Base-by-base conservation (phyloP, 2,113 vertebrate species). In the Cavia porcellus region DNA sequence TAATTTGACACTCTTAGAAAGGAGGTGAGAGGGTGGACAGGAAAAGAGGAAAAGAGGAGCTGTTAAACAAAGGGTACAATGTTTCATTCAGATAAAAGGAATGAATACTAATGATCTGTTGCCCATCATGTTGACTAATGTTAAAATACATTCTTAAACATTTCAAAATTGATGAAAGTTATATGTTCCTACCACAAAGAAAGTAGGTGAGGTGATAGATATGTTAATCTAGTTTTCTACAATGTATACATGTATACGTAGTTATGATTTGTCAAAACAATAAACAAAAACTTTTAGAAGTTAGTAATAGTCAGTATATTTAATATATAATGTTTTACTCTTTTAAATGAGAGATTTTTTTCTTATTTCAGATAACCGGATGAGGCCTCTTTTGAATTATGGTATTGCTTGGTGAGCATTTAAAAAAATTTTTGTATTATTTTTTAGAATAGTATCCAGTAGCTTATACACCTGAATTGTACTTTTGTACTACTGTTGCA, bases 381-480 rank as follows among this genome's bases (percentile, higher is more conserved):
- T 99, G 99, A 98, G 99, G 96, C 99, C 99, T 0, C 99, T 99
- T 96, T 98, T 98, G 93, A 99, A 99, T 98, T 99, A 99, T 90
- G 99, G 99, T 81, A 98, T 99, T 90, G 96, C 99, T 91, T 99
- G 99, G 99, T 99, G 97, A 99, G 99, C 98, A 95, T 96, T 92
- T 91, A 19, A 57, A 57, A 57, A 57, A 96, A 95, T 92, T 95
- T 97, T 98, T n/a, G 52, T 92, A 1, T 59, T 98, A 74, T 35
- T 61, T 98, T 98, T 96, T 32, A 82, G 42, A 95, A 81, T 20
- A 94, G 24, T 30, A 92, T 98, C 83, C 50, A 88, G 77, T 85
- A 86, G 64, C 22, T 61, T 61, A 22, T 92, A 22, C 91, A 86
- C 91, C 87, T 94, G 77, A 92, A 24, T 89, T 84, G 28, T 61